phyloP scores from a whole-genome alignment of 2,797 vertebrate species.

The Anniella stebbinsi region DNA sequence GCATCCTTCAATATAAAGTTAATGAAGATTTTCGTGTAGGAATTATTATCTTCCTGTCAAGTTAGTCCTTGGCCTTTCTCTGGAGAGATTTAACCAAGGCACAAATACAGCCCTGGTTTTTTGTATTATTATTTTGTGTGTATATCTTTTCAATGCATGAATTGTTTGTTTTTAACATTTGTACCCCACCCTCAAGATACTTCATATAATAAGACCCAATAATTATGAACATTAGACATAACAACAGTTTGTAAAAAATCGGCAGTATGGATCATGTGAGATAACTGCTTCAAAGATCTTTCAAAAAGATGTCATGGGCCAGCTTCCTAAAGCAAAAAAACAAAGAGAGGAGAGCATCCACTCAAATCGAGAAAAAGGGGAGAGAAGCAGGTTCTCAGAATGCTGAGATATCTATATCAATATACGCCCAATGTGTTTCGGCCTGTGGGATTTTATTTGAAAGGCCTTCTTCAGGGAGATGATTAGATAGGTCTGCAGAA shows the following conservation, averaged over 20 bases:
- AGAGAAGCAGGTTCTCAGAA: too few relatives aligned
- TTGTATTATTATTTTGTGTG: background rate
- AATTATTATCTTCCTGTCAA: constrained; percentile 38
- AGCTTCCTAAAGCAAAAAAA: background rate
- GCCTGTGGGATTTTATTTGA: too few relatives aligned
- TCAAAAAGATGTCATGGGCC: background rate
- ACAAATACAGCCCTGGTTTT: background rate
- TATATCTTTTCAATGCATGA: background rate
- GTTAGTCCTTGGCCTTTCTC: constrained; percentile 11
- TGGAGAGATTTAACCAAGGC: constrained; percentile 9
- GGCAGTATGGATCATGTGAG: background rate
- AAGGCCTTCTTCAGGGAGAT: too few relatives aligned
- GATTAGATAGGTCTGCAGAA: too few relatives aligned
- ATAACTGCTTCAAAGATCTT: background rate
- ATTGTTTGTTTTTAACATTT: background rate
- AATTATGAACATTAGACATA: background rate
- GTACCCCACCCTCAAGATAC: background rate
- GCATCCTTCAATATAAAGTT: constrained; percentile 29
- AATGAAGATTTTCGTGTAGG: constrained; percentile 18
- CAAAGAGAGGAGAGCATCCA: too few relatives aligned
- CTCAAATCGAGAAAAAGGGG: too few relatives aligned
- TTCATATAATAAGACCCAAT: background rate
- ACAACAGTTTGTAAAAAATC: background rate
- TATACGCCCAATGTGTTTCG: too few relatives aligned
- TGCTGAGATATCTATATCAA: too few relatives aligned